Percentiles rank a stretch among this genome's conserved stretches.
Conservation (phyloP, 1,140 invertebrate genomes). For the Dendrolimus punctatus region DNA sequence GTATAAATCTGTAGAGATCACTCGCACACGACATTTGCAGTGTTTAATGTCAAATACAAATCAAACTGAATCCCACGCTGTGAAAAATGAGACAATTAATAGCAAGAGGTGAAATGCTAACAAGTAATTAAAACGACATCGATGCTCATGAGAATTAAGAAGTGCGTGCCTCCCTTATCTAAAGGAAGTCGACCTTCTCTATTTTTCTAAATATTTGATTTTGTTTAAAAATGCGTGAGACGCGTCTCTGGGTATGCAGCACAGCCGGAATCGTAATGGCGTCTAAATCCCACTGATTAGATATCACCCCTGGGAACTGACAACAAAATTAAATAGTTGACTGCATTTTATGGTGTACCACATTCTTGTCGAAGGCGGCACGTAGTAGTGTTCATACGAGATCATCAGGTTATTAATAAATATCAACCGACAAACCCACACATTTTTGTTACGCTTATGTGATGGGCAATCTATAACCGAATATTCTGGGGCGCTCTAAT, state of each 20-base stretch:
- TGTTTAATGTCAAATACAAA: too few relatives aligned
- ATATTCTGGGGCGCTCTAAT: too few relatives aligned
- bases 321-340: conserved; percentile 44
- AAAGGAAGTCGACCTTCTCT: conserved; percentile 37
- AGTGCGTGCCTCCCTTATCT: conserved; percentile 53
- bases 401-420: not conserved
- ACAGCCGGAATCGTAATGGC: conserved; percentile 39
- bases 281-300: conserved; percentile 58
- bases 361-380: not conserved
- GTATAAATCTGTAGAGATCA: too few relatives aligned
- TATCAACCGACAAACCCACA: too few relatives aligned
- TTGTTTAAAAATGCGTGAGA: conserved; percentile 41
- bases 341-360: conserved; percentile 27
- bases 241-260: conserved; percentile 29
- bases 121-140: not conserved
- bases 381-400: not conserved
- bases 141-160: conserved; percentile 3
- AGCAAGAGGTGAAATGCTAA: too few relatives aligned
- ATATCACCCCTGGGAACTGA: conserved; percentile 59
- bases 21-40: too few relatives aligned
- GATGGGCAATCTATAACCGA: too few relatives aligned
- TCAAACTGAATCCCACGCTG: too few relatives aligned
- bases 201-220: conserved; percentile 66
- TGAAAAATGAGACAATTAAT: too few relatives aligned
- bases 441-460: too few relatives aligned